Conservation (phyloP, 2,888 invertebrate genomes). For the Hyppa rectilinea region DNA sequence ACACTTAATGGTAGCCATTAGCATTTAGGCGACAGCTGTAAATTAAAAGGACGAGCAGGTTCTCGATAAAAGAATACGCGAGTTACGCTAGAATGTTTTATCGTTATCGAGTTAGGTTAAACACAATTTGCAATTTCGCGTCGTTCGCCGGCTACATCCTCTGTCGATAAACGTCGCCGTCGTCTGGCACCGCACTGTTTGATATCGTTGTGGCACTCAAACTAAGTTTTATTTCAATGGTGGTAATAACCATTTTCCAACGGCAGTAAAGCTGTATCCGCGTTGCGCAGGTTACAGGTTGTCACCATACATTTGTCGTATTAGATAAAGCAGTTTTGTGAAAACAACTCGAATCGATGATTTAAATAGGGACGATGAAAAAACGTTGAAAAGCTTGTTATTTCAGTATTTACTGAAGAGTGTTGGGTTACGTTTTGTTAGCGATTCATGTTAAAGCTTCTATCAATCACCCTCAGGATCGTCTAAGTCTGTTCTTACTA, state of each 20-base stretch:
- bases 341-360: constrained; percentile 21
- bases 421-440: constrained; percentile 17
- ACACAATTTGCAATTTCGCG: constrained; percentile 83
- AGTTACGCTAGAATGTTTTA: constrained; percentile 68
- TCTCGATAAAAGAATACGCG: constrained; percentile 47
- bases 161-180: constrained; percentile 78
- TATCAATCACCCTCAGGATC: constrained; percentile 22
- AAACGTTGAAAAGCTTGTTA: constrained; percentile 4
- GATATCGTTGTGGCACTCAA: constrained; percentile 58
- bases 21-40: constrained; percentile 63
- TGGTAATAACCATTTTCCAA: constrained; percentile 66
- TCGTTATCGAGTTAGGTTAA: constrained; percentile 81
- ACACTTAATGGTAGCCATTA: constrained; percentile 68
- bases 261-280: constrained; percentile 51
- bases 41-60: constrained; percentile 61
- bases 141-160: constrained; percentile 80
- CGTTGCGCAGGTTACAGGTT: constrained; percentile 70
- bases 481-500: constrained; percentile 21
- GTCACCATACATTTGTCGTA: constrained; percentile 68
- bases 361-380: constrained; percentile 5
- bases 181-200: constrained; percentile 65
- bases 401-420: not conserved
- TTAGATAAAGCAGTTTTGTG: constrained; percentile 50
- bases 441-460: constrained; percentile 27
- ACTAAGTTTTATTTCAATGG: constrained; percentile 66